Percentiles rank a stretch among this genome's conserved stretches.
Evolutionary conservation across 2,797 vertebrate species (phyloP).

Genomic region (Rhadinocentrus ornatus): DNA sequence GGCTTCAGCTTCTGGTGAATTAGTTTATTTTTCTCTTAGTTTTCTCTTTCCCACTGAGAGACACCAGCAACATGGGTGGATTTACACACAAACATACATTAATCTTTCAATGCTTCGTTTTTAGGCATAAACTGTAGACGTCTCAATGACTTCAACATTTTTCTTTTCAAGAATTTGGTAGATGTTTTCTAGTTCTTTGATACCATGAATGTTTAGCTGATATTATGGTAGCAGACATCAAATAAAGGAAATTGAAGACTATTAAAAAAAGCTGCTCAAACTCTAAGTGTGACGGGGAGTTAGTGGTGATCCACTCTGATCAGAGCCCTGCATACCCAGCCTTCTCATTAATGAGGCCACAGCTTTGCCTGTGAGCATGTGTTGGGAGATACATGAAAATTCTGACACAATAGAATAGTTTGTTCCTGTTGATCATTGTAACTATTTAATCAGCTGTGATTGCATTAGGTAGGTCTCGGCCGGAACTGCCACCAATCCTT

Average conservation of each 20-base stretch:
- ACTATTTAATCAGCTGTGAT: constrained; percentile 62
- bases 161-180: constrained; percentile 24
- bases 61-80: constrained; percentile 11
- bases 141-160: constrained; percentile 19
- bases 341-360: constrained; percentile 37
- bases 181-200: constrained; percentile 25
- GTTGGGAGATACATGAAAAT: constrained; percentile 45
- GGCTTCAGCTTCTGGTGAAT: constrained; percentile 38
- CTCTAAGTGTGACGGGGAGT: constrained; percentile 3
- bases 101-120: constrained; percentile 32
- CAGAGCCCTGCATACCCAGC: constrained; percentile 7
- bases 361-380: constrained; percentile 52
- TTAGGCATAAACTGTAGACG: constrained; percentile 25
- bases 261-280: constrained; percentile 10
- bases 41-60: constrained; percentile 29
- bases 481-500: no score
- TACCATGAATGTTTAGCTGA: constrained; percentile 31
- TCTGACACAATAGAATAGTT: constrained; percentile 45
- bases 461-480: no score
- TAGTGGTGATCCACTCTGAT: constrained; percentile 30
- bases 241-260: constrained; percentile 21
- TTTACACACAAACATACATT: constrained; percentile 17
- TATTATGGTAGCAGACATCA: constrained; percentile 39
- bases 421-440: constrained; percentile 54
- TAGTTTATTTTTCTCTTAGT: constrained; percentile 40